Evolutionary conservation across 2,888 invertebrate species (phyloP).

Genomic region (Phengaris alcon): DNA sequence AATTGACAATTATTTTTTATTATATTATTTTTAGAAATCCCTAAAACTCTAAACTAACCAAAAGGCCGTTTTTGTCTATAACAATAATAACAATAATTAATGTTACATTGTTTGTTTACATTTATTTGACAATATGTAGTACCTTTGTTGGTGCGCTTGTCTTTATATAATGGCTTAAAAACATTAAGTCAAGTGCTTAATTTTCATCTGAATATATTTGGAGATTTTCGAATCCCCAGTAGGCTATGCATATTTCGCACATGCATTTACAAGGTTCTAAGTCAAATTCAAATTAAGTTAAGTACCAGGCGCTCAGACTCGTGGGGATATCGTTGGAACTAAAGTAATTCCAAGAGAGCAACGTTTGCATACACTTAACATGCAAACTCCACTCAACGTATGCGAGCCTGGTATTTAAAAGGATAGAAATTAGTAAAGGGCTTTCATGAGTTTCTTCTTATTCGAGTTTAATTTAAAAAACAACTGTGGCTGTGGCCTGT

Average conservation of each 20-base stretch:
- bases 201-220: background rate
- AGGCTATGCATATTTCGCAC: background rate
- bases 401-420: slow-evolving; percentile 6
- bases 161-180: no score
- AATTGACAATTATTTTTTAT: no score
- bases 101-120: no score
- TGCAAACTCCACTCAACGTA: slow-evolving; percentile 4
- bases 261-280: slow-evolving; percentile 6
- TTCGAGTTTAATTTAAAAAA: background rate
- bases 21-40: no score
- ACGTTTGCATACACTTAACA: slow-evolving; percentile 31
- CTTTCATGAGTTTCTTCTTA: background rate
- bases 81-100: no score
- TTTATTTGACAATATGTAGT: no score
- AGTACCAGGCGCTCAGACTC: slow-evolving; percentile 28
- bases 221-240: background rate
- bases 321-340: slow-evolving; percentile 17
- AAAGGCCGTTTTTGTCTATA: no score
- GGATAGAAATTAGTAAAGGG: slow-evolving; percentile 11
- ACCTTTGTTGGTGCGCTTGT: no score
- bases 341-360: slow-evolving; percentile 28
- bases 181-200: background rate
- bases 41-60: no score
- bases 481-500: background rate
- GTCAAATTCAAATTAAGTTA: slow-evolving; percentile 22